These are phyloP conservation scores for Pangasius krempfi DNA, from an alignment of 2,797 vertebrate species.

Conservation along the genomic window DNA sequence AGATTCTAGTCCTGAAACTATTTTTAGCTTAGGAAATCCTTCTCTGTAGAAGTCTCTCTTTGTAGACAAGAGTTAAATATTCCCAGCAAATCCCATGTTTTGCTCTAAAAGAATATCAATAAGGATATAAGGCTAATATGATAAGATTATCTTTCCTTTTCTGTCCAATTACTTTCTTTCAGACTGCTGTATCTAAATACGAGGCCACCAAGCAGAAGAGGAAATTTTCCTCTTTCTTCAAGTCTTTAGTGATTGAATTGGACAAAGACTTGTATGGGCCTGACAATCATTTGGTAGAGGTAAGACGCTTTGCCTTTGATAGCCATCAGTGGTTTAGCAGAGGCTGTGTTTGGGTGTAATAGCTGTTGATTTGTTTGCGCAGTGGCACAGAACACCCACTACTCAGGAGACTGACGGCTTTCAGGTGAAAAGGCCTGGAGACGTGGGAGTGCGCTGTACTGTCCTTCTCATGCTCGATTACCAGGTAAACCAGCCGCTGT, in stretches of 20 bases:
- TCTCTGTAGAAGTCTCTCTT: neutral
- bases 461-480: constrained; percentile 99
- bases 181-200: constrained; percentile 97
- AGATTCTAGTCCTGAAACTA: too few relatives aligned
- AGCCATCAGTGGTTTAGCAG: neutral
- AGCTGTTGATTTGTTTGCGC: constrained; percentile 27
- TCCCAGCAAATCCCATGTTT: neutral
- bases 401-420: constrained; percentile 99
- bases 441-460: constrained; percentile 96
- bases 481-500: constrained; percentile 79
- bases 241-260: constrained; percentile 97
- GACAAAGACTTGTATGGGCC: constrained; percentile 99
- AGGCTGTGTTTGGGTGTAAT: neutral
- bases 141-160: too few relatives aligned
- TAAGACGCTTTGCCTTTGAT: constrained; percentile 66
- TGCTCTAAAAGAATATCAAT: neutral
- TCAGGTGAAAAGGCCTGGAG: constrained; percentile 97
- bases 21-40: too few relatives aligned
- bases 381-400: constrained; percentile 99
- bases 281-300: constrained; percentile 99
- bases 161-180: constrained; percentile 22
- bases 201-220: constrained; percentile 99
- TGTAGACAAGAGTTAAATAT: neutral
- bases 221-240: constrained; percentile 99
- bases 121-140: neutral